Evolutionary conservation across 2,888 invertebrate species (phyloP).

Genomic region (Eupithecia dodoneata): DNA sequence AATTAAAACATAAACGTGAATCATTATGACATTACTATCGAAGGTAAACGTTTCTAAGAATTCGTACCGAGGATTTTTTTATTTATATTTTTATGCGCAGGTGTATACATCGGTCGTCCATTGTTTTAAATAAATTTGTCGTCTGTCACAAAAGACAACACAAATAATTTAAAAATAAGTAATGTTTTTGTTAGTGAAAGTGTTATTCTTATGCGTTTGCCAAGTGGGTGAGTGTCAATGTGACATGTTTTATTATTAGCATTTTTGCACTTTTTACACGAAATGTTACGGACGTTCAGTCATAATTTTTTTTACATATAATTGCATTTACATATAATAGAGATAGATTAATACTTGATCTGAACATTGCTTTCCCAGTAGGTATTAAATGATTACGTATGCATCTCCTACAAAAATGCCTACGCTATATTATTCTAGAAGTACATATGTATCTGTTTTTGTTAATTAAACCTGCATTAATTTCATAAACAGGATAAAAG

Average conservation of each 20-base stretch:
- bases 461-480: not conserved
- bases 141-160: conserved; percentile 40
- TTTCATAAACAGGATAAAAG: conserved; percentile 13
- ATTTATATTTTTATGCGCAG: conserved; percentile 17
- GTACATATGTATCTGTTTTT: not conserved
- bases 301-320: conserved; percentile 12
- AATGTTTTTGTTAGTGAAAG: conserved; percentile 58
- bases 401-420: not conserved
- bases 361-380: not conserved
- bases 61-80: conserved; percentile 1
- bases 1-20: conserved; percentile 29
- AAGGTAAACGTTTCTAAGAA: conserved; percentile 13
- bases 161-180: conserved; percentile 47
- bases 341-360: not conserved
- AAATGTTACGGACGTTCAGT: conserved; percentile 24
- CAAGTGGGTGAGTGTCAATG: conserved; percentile 81
- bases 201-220: conserved; percentile 56
- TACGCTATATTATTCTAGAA: not conserved
- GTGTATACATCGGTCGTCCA: conserved; percentile 26
- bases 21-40: conserved; percentile 31
- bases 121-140: conserved; percentile 42
- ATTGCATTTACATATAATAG: conserved; percentile 2
- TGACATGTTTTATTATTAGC: conserved; percentile 57
- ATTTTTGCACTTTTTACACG: conserved; percentile 33
- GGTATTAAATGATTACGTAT: not conserved